Evolutionary conservation across 2,888 invertebrate species (phyloP), one percentile per base, ranked within the genome.

Genomic region (Cotesia congregata): DNA sequence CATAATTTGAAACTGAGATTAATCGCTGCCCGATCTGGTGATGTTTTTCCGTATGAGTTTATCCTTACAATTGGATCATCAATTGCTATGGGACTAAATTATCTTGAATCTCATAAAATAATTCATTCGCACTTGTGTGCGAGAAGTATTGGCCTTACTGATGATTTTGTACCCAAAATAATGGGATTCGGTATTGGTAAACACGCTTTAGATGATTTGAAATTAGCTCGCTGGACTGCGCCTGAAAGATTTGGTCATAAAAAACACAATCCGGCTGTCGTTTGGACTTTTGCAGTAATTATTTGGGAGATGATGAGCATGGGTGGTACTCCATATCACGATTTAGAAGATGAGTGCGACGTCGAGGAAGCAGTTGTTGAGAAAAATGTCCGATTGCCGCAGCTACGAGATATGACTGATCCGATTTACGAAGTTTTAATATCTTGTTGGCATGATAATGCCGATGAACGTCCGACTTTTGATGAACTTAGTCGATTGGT

Each of bases 381-480:
- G 79, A 91, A 93, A 78, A 95, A 96, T 0, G 91, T 93, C 85
- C 91, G 95, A 67, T 93, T 96, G 0, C 92, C 93, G 0, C 96
- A 96, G 86, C 92, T 95, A 0, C 91, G 92, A 1, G 95, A 95
- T 86, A 92, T 95, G 39, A 94, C 93, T 30, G 95, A 95, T 86
- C 95, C 95, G 82, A 90, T 96, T 40, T 96, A 96, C 88, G 96
- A 96, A 88, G 89, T 96, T 76, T 93, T 96, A 90, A 90, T 94
- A 67, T 94, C 95, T 85, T 96, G 96, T 86, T 97, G 96, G 96
- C 95, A 95, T 86, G 90, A 93, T 15, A 95, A 96, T 88, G 93
- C 94, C 9, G 95, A 94, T 78, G 96, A 97, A 86, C 91, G 96
- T 81, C 96, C 95, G 0, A 91, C 92, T 7, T 95, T 95, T 84